Evolutionary conservation across 2,888 invertebrate species (phyloP), one percentile per base, ranked within the genome.

Genomic region (Drosophila melanocephala): DNA sequence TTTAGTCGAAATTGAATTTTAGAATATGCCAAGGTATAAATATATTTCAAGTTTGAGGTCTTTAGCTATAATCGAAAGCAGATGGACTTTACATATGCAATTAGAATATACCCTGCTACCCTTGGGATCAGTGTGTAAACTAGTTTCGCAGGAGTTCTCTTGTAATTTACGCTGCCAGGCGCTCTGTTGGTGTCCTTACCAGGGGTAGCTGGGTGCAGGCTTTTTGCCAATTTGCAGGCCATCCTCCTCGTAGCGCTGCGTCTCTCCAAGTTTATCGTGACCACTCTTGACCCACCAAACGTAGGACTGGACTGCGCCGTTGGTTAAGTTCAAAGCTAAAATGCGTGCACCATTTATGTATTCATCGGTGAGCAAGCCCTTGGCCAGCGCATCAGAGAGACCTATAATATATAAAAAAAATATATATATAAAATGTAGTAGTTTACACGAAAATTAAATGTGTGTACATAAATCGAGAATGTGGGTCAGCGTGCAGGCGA

Each of bases 371-470:
- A 97, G 95, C 77, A 97, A 94, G 42, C 96, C 96, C 93, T 96
- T 95, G 32, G 97, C 95, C 72, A 97, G 95, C 28, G 96, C 96
- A 93, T 96, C 96, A 79, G 96, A 95, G 63, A 96, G 94, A 76
- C 96, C 96, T 97, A 58, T 26, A 35, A 14, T 30, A 30, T 7
- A 30, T 30, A 30, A 30, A 1, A 30, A 30, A 57, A 28, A 47
- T 30, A 37, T 44, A 67, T 50, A n/a, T 12, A n/a, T 14, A 50
- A 51, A 51, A 53, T 50, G 50, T 37, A 55, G 60, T 50, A 47
- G 39, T 56, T 26, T 58, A n/a, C 53, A 32, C 39, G 26, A 39
- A 57, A 57, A 57, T 57, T 30, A 57, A 39, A 47, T 68, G 30
- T 50, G 28, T 53, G 19, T 53, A 32, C n/a, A 30, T 32, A 42